Percentiles rank a stretch among this genome's conserved stretches.
Evolutionary conservation across 2,113 vertebrate species (phyloP).

Genomic region (Talpa occidentalis): DNA sequence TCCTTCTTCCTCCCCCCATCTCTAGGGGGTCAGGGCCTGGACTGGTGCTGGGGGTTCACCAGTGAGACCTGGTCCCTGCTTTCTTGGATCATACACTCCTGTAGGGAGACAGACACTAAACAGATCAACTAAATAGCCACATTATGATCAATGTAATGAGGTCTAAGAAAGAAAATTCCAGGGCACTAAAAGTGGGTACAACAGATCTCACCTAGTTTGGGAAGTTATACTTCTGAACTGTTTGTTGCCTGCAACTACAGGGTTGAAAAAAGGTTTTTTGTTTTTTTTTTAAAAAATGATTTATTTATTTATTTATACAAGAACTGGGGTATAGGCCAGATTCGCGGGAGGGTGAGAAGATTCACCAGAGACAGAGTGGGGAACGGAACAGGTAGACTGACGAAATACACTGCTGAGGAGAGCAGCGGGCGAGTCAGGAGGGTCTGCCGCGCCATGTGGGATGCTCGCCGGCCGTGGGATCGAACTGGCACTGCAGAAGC

Average conservation of each 20-base stretch:
- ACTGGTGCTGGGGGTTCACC: background rate
- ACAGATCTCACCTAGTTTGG: background rate
- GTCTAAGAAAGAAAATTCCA: background rate
- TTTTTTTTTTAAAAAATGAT: no score
- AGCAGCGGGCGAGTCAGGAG: no score
- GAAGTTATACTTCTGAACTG: background rate
- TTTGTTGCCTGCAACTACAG: background rate
- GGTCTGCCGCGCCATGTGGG: no score
- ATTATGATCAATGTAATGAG: background rate
- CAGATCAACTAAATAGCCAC: background rate
- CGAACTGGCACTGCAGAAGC: no score
- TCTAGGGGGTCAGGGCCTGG: background rate
- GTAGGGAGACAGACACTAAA: background rate
- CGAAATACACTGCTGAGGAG: no score
- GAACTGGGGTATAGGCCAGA: no score
- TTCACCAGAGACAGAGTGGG: no score
- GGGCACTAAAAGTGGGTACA: rapidly evolving
- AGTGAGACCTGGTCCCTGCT: background rate
- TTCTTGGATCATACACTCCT: background rate
- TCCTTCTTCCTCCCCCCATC: background rate
- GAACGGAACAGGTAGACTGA: no score
- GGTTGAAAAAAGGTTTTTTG: background rate
- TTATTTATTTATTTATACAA: no score
- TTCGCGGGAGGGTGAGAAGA: no score
- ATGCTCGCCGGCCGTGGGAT: no score